Percentiles rank a stretch among this genome's conserved stretches.
These are phyloP conservation scores for Pardalotus punctatus DNA, from an alignment of 2,113 vertebrate species.

Conservation along the genomic window DNA sequence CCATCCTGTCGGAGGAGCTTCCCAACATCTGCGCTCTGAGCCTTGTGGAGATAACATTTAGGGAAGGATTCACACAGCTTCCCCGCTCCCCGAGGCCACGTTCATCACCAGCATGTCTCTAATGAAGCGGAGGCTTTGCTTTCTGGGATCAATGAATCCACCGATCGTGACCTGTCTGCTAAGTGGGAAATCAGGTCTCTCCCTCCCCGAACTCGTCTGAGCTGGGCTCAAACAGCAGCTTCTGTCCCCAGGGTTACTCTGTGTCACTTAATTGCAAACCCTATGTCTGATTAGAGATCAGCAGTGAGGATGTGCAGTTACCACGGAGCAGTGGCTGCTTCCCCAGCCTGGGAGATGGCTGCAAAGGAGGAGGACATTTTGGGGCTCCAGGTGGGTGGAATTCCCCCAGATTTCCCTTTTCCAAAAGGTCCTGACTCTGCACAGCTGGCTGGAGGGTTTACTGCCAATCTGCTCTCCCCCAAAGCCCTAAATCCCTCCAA, in stretches of 20 bases:
- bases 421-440: neutral
- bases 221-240: constrained; percentile 28
- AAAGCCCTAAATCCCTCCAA: constrained; percentile 33
- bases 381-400: neutral
- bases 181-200: constrained; percentile 59
- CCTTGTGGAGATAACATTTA: neutral
- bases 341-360: neutral
- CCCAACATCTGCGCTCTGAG: neutral
- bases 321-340: neutral
- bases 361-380: neutral
- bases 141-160: constrained; percentile 57
- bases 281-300: constrained; percentile 21
- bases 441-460: neutral
- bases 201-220: constrained; percentile 12
- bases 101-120: constrained; percentile 36
- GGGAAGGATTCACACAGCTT: constrained; percentile 19
- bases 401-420: neutral
- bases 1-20: neutral
- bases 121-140: constrained; percentile 42
- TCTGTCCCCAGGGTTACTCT: constrained; percentile 23
- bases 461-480: neutral
- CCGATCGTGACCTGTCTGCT: constrained; percentile 56
- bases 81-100: neutral
- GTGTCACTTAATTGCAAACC: constrained; percentile 28
- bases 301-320: neutral